These are phyloP conservation scores for Microctonus aethiopoides DNA, from an alignment of 2,888 invertebrate genomes.

Conservation along the genomic window DNA sequence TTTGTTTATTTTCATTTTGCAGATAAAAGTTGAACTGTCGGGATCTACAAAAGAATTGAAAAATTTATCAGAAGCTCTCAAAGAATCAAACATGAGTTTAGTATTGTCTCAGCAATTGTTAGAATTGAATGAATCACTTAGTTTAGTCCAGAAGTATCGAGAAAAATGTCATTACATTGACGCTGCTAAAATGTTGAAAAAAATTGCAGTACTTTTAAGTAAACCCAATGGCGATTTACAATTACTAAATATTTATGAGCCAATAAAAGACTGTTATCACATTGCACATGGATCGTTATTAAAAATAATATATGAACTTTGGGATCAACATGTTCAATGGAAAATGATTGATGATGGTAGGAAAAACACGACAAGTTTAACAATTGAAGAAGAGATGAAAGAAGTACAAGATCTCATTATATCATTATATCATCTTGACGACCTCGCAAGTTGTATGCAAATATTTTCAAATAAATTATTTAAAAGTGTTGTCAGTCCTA, in stretches of 20 bases:
- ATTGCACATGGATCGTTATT: conserved; percentile 68
- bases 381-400: conserved; percentile 48
- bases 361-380: conserved; percentile 39
- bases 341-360: conserved; percentile 50
- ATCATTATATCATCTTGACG: conserved; percentile 64
- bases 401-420: conserved; percentile 63
- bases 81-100: conserved; percentile 72
- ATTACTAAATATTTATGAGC: conserved; percentile 69
- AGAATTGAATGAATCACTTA: conserved; percentile 63
- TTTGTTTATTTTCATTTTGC: too few species aligned
- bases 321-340: conserved; percentile 69
- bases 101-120: conserved; percentile 67
- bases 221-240: conserved; percentile 68
- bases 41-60: conserved; percentile 74
- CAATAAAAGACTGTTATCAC: conserved; percentile 68
- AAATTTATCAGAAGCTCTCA: conserved; percentile 69
- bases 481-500: conserved; percentile 71
- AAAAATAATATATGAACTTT: conserved; percentile 68
- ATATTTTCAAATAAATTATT: conserved; percentile 73
- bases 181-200: conserved; percentile 70
- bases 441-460: conserved; percentile 69
- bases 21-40: conserved; percentile 73
- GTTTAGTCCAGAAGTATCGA: conserved; percentile 59
- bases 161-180: conserved; percentile 61
- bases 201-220: conserved; percentile 68